These are phyloP conservation scores for Nipponacmea schrenckii DNA, from an alignment of 2,888 invertebrate species.

Conservation along the genomic window DNA sequence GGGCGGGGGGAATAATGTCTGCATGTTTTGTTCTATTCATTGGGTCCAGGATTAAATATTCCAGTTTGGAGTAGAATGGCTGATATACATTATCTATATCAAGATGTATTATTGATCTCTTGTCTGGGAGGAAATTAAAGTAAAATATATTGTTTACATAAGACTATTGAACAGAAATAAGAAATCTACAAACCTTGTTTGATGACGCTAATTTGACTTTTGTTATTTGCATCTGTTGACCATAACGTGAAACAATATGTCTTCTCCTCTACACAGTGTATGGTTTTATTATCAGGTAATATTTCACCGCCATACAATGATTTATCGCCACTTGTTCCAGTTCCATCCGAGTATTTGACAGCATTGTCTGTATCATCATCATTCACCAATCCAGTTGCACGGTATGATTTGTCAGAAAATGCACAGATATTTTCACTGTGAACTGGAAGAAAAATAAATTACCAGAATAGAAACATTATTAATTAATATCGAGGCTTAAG, in stretches of 20 bases:
- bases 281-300: constrained; percentile 33
- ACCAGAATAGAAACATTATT: too few species aligned
- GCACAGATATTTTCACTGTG: not conserved
- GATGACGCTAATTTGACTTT: constrained; percentile 71
- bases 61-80: too few species aligned
- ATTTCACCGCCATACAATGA: constrained; percentile 22
- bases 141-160: constrained; percentile 2
- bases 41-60: too few species aligned
- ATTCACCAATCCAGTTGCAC: not conserved
- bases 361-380: constrained; percentile 4
- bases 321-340: constrained; percentile 1
- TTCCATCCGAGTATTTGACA: constrained; percentile 5
- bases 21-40: too few species aligned
- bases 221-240: constrained; percentile 75
- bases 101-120: too few species aligned
- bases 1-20: too few species aligned
- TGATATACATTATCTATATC: too few species aligned
- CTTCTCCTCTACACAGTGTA: constrained; percentile 65
- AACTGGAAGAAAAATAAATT: not conserved
- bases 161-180: not conserved
- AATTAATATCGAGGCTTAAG: too few species aligned
- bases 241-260: constrained; percentile 81
- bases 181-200: constrained; percentile 75
- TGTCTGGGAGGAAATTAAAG: not conserved
- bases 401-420: not conserved